Evolutionary conservation across 2,113 vertebrate genomes (phyloP), one percentile per base, ranked within the genome.

Genomic region (Oreochromis spilurus): DNA sequence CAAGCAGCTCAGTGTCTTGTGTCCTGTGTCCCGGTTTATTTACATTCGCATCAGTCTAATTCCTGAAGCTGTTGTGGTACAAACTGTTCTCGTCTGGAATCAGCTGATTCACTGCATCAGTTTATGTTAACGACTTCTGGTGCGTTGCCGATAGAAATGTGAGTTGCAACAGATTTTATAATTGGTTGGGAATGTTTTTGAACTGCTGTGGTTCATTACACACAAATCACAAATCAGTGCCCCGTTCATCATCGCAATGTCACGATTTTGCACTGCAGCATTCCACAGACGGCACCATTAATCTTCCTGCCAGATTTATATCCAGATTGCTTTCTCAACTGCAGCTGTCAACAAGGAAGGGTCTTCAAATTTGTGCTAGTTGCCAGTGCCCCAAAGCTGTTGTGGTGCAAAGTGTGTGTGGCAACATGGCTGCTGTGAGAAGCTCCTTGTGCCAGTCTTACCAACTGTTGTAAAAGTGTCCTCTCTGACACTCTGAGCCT

Each of bases 21-120:
- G 53, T 60, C 50, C 79, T 24, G 19, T 45, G 21, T 60, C 14
- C 67, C 36, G 55, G 84, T 92, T 93, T 91, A 89, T 93, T 89
- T 91, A 52, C 48, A 31, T 78, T 57, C 16, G 26, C 81, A 84
- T 89, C 31, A 58, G 17, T 36, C 79, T 82, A 16, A 60, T 81
- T 87, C 38, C 81, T 70, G 70, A 62, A 24, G 24, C 36, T 48
- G 9, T 53, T 81, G 72, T 65, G 48, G 67, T 16, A 75, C 26
- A 75, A 53, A 54, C 40, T 55, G 10, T 84, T n/a, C 43, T 77
- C 26, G 36, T 82, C 36, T 21, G 79, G 57, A 43, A 77, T 83
- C 29, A 21, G 54, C 11, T 81, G 10, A 83, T 38, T 72, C 11
- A 79, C 16, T 53, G 43, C 80, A 84, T 84, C 82, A 43, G 81